Conservation (phyloP, 2,888 invertebrate species). For the Brachyopa scutellaris region DNA sequence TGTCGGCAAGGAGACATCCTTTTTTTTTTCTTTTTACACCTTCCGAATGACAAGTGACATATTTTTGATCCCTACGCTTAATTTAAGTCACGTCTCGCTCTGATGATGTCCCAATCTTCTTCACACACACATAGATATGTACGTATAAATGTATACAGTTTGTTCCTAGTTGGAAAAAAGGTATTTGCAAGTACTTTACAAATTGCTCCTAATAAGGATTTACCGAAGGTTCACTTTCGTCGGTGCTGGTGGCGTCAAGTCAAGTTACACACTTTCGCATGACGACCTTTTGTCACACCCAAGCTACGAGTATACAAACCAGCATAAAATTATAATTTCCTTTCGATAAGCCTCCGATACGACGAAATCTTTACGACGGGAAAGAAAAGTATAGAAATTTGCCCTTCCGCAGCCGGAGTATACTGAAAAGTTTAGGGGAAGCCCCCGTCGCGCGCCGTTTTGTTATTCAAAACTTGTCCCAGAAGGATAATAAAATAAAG, state of each 20-base stretch:
- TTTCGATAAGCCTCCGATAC: conserved; percentile 58
- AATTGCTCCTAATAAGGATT: conserved; percentile 69
- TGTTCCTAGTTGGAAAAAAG: conserved; percentile 45
- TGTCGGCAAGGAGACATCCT: background rate
- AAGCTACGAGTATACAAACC: conserved; percentile 54
- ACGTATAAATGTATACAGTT: background rate
- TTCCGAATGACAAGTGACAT: conserved; percentile 40
- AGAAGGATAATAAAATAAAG: conserved; percentile 68
- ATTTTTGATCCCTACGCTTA: conserved; percentile 63
- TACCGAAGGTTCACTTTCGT: conserved; percentile 61
- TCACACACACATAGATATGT: too few relatives aligned
- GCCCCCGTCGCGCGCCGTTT: conserved; percentile 29
- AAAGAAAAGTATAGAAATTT: conserved; percentile 44
- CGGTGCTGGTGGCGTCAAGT: background rate
- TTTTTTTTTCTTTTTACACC: conserved; percentile 6
- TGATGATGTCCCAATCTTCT: conserved; percentile 51
- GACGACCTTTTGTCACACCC: conserved; percentile 63
- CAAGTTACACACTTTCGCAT: conserved; percentile 49
- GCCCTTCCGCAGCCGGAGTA: conserved; percentile 17
- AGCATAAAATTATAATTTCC: conserved; percentile 68
- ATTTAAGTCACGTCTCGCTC: conserved; percentile 65
- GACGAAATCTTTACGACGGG: conserved; percentile 47
- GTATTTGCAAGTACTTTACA: conserved; percentile 71
- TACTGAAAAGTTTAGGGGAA: conserved; percentile 14
- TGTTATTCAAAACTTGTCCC: conserved; percentile 69